A percentile compares a stretch with the other conserved stretches of the same genome.
Conservation (phyloP, 2,888 invertebrate species). For the Endotricha flammealis region DNA sequence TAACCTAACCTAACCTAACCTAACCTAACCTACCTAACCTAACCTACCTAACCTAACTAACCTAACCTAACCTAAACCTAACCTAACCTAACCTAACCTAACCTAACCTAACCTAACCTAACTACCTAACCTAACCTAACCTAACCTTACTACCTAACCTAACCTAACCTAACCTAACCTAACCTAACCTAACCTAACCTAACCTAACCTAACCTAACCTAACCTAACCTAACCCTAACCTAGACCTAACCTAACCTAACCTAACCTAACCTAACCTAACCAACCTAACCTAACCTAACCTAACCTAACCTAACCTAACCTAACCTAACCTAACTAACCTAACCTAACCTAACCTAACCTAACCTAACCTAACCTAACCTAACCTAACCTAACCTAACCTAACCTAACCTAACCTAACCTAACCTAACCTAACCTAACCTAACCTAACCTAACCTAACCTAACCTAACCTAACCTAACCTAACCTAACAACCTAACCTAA, state of each 20-base stretch:
- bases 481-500: no score
- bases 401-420: conserved; percentile 14
- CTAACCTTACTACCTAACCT: no score
- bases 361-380: conserved; percentile 16
- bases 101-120: no score
- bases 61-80: no score
- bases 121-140: no score
- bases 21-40: no score
- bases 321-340: conserved; percentile 18
- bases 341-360: conserved; percentile 13
- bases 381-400: conserved; percentile 16
- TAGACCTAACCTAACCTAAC: conserved; percentile 16
- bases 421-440: conserved; percentile 13
- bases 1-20: no score
- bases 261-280: conserved; percentile 16
- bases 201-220: conserved; percentile 15
- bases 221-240: conserved; percentile 16
- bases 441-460: conserved; percentile 14
- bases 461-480: conserved; percentile 14
- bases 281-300: no score
- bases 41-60: no score
- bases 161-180: no score
- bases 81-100: no score
- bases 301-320: conserved; percentile 17
- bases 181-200: no score